Base-by-base conservation (phyloP, 1,140 invertebrate species). In the Drosophila grimshawi region DNA sequence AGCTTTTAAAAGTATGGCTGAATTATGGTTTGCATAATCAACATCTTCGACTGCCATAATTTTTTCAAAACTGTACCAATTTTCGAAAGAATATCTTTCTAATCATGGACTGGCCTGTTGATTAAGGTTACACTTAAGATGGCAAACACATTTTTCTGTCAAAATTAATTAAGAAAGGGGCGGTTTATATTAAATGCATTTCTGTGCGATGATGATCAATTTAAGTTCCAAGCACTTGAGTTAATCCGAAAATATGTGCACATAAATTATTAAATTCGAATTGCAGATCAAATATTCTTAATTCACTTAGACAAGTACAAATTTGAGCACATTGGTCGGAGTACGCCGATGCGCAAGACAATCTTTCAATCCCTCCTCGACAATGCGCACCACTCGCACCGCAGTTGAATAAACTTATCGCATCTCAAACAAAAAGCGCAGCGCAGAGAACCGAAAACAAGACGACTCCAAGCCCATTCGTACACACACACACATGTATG, bases 401-500 rank as follows among this genome's bases (percentile, higher is more conserved):
- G 27, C 65, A 49, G 52, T 35, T 19, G 35, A 61, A 56, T 49
- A 39, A 46, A 43, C 48, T 33, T 43, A 75, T 78, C 82, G 68
- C 83, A 76, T 76, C 55, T 78, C 83, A 88, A 83, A 89, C 83
- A 88, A 88, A 89, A 89, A 83, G 83, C 83, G 80, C 76, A 83
- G 65, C 46, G n/a, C n/a, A 30, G 27, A 39, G 52, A 52, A 60
- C 57, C 39, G 39, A 43, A 6, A 33, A 63, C 63, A 68, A 46
- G 41, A 48, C 33, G 60, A 63, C 61, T 68, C 46, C 57, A 61
- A 64, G 72, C 69, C 61, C 64, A 65, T 39, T 52, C 67, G 51
- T 69, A 59, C 48, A 57, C 45, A 52, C 32, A 19, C 19, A 19
- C 19, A 19, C 19, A 19, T 19, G 19, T 19, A 19, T 19, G 19